Conservation (phyloP, 2,113 vertebrate species). For the Podarcis cretensis region DNA sequence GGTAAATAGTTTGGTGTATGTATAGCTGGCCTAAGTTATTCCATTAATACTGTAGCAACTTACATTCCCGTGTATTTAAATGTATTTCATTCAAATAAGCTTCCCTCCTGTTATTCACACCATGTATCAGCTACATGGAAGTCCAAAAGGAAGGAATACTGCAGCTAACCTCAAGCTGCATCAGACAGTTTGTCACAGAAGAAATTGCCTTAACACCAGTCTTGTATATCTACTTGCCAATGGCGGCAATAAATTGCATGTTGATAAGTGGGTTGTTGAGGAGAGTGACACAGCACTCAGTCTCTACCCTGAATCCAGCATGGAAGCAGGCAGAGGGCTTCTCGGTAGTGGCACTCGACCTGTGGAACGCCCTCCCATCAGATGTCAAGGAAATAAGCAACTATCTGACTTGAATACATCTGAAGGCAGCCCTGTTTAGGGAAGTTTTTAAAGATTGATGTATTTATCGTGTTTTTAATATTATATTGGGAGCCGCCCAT, state of each 20-base stretch:
- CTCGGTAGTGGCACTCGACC: too few species aligned
- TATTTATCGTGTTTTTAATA: too few species aligned
- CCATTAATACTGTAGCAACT: neutral
- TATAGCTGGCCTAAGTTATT: too few species aligned
- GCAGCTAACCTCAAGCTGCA: neutral
- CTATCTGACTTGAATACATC: too few species aligned
- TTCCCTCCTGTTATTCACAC: neutral
- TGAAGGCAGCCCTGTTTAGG: too few species aligned
- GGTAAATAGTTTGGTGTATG: neutral
- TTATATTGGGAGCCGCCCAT: too few species aligned
- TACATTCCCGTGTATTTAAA: neutral
- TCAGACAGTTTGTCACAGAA: rapidly evolving
- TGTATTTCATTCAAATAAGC: neutral
- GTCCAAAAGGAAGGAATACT: neutral
- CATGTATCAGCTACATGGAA: neutral
- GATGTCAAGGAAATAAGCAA: too few species aligned
- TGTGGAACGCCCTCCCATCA: too few species aligned
- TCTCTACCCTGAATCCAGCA: neutral
- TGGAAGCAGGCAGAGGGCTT: too few species aligned
- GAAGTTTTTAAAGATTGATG: too few species aligned
- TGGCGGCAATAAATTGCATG: neutral
- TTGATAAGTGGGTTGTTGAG: neutral
- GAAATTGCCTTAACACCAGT: neutral
- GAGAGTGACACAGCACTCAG: neutral
- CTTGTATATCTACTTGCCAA: neutral